phyloP scores from a whole-genome alignment of 2,888 invertebrate species.

The Diarsia dahlii region DNA sequence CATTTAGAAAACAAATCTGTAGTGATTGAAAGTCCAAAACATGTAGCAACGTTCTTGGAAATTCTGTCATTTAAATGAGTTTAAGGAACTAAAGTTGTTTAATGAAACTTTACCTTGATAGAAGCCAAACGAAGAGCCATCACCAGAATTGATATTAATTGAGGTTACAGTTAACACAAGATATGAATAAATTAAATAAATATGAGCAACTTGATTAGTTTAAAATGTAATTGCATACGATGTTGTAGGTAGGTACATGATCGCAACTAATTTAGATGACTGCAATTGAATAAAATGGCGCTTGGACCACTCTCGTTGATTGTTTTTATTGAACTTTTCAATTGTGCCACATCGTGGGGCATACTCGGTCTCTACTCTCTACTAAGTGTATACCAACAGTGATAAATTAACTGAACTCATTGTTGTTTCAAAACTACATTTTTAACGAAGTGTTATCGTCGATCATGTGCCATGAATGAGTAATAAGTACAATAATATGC shows the following conservation, averaged over 20 bases:
- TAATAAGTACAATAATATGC: not conserved
- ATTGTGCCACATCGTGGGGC: slow-evolving; percentile 45
- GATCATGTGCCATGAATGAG: slow-evolving; percentile 17
- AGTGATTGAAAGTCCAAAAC: slow-evolving; percentile 6
- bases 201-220: slow-evolving; percentile 24
- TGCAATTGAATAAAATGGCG: slow-evolving; percentile 61
- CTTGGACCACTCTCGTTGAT: slow-evolving; percentile 60
- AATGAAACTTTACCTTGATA: slow-evolving; percentile 6
- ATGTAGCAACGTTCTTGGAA: not conserved
- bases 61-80: slow-evolving; percentile 12
- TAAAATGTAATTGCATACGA: slow-evolving; percentile 40
- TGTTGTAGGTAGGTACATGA: slow-evolving; percentile 34
- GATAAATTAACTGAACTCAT: slow-evolving; percentile 36
- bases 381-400: slow-evolving; percentile 9
- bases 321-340: slow-evolving; percentile 64
- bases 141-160: slow-evolving; percentile 1
- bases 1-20: slow-evolving; percentile 3
- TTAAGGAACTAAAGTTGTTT: slow-evolving; percentile 15
- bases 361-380: slow-evolving; percentile 22
- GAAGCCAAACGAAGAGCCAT: not conserved
- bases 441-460: slow-evolving; percentile 8
- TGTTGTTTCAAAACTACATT: slow-evolving; percentile 21
- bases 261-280: slow-evolving; percentile 47
- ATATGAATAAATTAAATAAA: slow-evolving; percentile 30
- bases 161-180: slow-evolving; percentile 20